Percentiles rank a stretch among this genome's conserved stretches.
phyloP scores from a whole-genome alignment of 2,888 invertebrate species.

The Cecidostiba fungosa region DNA sequence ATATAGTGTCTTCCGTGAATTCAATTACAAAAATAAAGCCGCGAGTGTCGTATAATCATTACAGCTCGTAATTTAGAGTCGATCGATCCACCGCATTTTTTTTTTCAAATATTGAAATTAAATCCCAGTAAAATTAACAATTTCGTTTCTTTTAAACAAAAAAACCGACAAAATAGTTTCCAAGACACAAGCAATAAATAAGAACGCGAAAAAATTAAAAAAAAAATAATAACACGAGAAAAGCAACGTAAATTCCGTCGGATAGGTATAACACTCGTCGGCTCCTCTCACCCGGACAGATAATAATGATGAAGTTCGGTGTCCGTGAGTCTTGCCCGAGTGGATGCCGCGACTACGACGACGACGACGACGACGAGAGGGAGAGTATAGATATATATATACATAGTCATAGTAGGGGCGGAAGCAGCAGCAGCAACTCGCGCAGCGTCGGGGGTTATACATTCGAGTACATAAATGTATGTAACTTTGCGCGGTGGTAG shows the following conservation, averaged over 20 bases:
- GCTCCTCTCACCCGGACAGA: conserved; percentile 71
- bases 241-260: background rate
- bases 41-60: background rate
- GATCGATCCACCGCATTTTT: too few relatives aligned
- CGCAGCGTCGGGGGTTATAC: conserved; percentile 76
- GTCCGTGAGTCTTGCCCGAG: conserved; percentile 76
- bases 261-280: conserved; percentile 66
- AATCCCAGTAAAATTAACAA: too few relatives aligned
- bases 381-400: conserved; percentile 2
- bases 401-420: conserved; percentile 60
- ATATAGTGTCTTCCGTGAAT: conserved; percentile 9
- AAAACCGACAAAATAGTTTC: too few relatives aligned
- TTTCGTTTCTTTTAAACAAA: too few relatives aligned
- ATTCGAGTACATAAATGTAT: conserved; percentile 80
- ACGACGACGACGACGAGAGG: conserved; percentile 57
- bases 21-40: background rate
- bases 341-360: conserved; percentile 69
- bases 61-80: background rate
- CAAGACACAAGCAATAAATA: background rate
- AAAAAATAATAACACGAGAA: background rate
- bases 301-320: conserved; percentile 79
- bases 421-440: conserved; percentile 56
- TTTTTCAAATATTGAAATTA: too few relatives aligned
- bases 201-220: background rate
- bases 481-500: conserved; percentile 74